phyloP scores from a whole-genome alignment of 2,797 vertebrate genomes.

The Rhabdophis nuchalis region DNA sequence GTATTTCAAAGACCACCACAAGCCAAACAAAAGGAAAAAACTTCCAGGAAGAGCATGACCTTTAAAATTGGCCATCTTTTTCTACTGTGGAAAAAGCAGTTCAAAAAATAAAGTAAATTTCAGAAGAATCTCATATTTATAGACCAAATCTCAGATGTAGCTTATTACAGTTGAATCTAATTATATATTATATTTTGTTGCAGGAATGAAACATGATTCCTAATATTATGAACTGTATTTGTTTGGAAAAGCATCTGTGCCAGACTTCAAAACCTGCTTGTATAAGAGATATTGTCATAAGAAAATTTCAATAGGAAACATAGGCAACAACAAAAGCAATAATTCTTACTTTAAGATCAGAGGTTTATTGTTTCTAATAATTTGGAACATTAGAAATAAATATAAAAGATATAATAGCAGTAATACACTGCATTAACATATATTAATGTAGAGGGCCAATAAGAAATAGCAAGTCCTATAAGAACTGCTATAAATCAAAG shows the following conservation, averaged over 20 bases:
- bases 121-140: not conserved
- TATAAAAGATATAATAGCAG: too few relatives aligned
- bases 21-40: constrained; percentile 81
- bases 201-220: not conserved
- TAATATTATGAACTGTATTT: not conserved
- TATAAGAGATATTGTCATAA: not conserved
- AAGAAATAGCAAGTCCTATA: too few relatives aligned
- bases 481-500: too few relatives aligned
- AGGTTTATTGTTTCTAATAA: too few relatives aligned
- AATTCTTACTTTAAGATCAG: too few relatives aligned
- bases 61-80: constrained; percentile 84
- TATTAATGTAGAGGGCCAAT: too few relatives aligned
- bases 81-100: constrained; percentile 43
- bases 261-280: not conserved
- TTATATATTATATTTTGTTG: not conserved
- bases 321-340: too few relatives aligned
- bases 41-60: constrained; percentile 88
- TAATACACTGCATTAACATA: too few relatives aligned
- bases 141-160: not conserved
- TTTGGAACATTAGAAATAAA: too few relatives aligned
- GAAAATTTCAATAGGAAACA: too few relatives aligned
- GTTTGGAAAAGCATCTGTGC: not conserved
- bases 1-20: constrained; percentile 89
- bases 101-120: constrained; percentile 21
- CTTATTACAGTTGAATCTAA: not conserved